Conservation (phyloP, 2,888 invertebrate species). For the Rosalia funebris region DNA sequence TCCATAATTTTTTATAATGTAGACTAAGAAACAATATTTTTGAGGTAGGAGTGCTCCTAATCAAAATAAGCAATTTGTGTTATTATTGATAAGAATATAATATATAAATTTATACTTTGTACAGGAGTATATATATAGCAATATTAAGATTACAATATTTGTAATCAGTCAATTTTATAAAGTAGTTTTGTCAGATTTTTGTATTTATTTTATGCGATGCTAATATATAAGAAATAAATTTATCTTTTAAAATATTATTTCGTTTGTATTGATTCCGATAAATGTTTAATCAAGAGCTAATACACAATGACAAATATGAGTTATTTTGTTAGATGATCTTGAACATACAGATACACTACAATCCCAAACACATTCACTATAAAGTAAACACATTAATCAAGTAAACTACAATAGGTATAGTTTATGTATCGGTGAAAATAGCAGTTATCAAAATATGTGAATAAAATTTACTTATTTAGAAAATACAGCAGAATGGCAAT, state of each 20-base stretch:
- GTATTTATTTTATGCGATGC: constrained; percentile 64
- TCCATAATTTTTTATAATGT: constrained; percentile 58
- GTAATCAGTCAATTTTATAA: constrained; percentile 62
- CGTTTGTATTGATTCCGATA: too few relatives aligned
- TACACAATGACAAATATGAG: too few relatives aligned
- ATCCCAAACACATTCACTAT: too few relatives aligned
- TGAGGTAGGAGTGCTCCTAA: constrained; percentile 57
- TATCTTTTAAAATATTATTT: constrained; percentile 24
- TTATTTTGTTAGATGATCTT: too few relatives aligned
- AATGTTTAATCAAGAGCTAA: too few relatives aligned
- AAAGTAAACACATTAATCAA: too few relatives aligned
- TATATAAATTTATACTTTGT: constrained; percentile 19
- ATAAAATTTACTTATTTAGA: too few relatives aligned
- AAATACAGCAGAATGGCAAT: too few relatives aligned
- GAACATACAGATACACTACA: too few relatives aligned
- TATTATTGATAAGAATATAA: constrained; percentile 55
- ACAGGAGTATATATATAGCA: constrained; percentile 48
- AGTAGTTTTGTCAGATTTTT: constrained; percentile 60
- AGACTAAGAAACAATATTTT: constrained; percentile 53
- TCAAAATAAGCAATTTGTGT: constrained; percentile 64
- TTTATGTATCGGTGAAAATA: too few relatives aligned
- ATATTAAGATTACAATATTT: constrained; percentile 62
- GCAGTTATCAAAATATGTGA: too few relatives aligned
- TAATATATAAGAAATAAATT: constrained; percentile 57
- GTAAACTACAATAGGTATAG: too few relatives aligned